Base-by-base conservation (phyloP, 2,113 vertebrate genomes). In the Natator depressus region DNA sequence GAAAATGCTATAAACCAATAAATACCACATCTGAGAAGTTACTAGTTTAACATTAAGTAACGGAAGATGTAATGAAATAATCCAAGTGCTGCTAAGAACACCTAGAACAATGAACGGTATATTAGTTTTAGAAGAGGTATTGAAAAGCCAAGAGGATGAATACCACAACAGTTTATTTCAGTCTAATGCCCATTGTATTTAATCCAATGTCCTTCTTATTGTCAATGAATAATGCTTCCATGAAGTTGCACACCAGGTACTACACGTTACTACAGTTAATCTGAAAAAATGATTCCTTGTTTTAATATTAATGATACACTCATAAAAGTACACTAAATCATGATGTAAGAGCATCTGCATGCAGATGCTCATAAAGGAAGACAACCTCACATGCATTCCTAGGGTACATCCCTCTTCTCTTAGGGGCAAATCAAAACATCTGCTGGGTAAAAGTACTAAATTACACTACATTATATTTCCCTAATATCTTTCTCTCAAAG, bases 381-480 rank as follows among this genome's bases (percentile, higher is more conserved):
- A 85, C 69, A 69, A 17, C 19, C 17, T 38, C 65, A 38, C 16
- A 65, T 24, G 6, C 2, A 19, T 91, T 25, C 9, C 59, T 14
- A 5, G 2, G 22, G 65, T 27, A n/a, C 29, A 55, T 7, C 87
- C 80, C 53, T 35, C 6, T 19, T 84, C 24, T 53, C n/a, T 35
- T 51, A 69, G 20, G 24, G 46, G n/a, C 27, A 1, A 4, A 7
- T 19, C 46, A 89, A n/a, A 89, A 72, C 85, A 72, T 5, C 35
- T 69, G 72, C 0, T 1, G 0, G 54, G 78, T 51, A 4, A 78
- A 53, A 10, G 42, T 17, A 42, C 20, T 14, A 59, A 54, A 17
- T 31, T 17, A 6, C 1, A 2, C 38, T 31, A 17, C 50, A 0
- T 42, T 0, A 49, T 80, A 38, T 1, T 69, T 69, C 62, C 62